Evolutionary conservation across 2,797 vertebrate species (phyloP), one percentile per base, ranked within the genome.

Genomic region (Pseudopleuronectes americanus): DNA sequence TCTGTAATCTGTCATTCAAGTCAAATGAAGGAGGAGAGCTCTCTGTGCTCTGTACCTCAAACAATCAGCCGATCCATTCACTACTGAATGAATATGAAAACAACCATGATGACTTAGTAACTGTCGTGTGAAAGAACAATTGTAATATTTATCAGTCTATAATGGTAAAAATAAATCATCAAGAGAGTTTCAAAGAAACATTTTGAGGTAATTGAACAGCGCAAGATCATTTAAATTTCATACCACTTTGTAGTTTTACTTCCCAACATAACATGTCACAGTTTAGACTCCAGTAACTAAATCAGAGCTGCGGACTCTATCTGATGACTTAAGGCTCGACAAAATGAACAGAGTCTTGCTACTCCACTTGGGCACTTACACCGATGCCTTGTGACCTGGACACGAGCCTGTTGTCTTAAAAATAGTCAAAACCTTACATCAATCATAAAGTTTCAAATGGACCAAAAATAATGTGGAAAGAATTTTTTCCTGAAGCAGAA

Each of bases 1-100:
- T 88, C 33, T 81, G 77, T 65, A 81, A 88, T 88, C 72, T 80
- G 79, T 89, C 83, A 84, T 71, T 89, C 58, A 81, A 76, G 75
- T 74, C 60, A 76, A 70, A 83, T 38, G 41, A 43, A 79, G 64
- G 67, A 83, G 22, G 58, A 57, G 68, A 64, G 68, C 64, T 76
- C 31, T 57, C 17, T 0, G 38, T 69, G 54, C 62, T 71, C 4
- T 0, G 36, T 63, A 45, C 79, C 66, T 68, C 51, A 84, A 74
- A 69, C 62, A 71, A 72, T 76, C 57, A 52, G 43, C 45, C 23
- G 3, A 36, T n/a, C 31, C 19, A 23, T 62, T 58, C 56, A 61
- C 43, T 3, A 17, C 26, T 3, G 53, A 24, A 68, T 58, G 28
- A 31, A 57, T 60, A 0, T 2, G 13, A 52, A 57, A 56, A 77